Evolutionary conservation across 2,113 vertebrate genomes (phyloP), one percentile per base, ranked within the genome.

Genomic region (Xiphophorus couchianus): DNA sequence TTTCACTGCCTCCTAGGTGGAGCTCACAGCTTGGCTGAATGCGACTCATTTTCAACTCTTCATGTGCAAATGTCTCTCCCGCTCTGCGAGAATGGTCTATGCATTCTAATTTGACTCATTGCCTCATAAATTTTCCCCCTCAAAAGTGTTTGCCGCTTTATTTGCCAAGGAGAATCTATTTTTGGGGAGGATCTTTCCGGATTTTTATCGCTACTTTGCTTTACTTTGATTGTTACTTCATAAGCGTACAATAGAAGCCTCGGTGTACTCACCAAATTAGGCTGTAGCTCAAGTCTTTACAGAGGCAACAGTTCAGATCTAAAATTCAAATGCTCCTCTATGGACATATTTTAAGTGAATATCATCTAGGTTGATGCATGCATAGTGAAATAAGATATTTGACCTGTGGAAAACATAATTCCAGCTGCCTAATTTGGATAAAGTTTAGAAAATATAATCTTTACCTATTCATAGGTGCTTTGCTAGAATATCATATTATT

Each of bases 21-120:
- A 87, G 87, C 90, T 89, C 86, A 85, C 87, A 90, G 89, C 83
- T 87, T 91, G 88, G 88, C 87, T 93, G 90, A 91, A 91, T 93
- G 87, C 83, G 75, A 85, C 84, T 93, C 91, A 93, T 93, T 93
- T 93, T 86, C 90, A 78, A 74, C 91, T 91, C 88, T 93, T 91
- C 91, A 93, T 91, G 91, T 92, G 91, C 93, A 93, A 93, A 93
- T 92, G 85, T 79, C 79, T 78, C 79, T 69, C 85, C 83, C 69
- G 76, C 85, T 85, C 81, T 11, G 79, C 27, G 81, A 86, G 78
- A 91, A 87, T 90, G 90, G 90, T 89, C 81, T 82, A 63, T 90
- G 87, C 90, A 90, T 93, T 78, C 89, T 93, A 93, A 92, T 93
- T 89, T 89, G 74, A 90, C 74, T 84, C 84, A 78, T 84, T 80